Percentiles rank a stretch among this genome's conserved stretches.
Conservation (phyloP, 2,888 invertebrate species). For the Caenorhabditis sp. region DNA sequence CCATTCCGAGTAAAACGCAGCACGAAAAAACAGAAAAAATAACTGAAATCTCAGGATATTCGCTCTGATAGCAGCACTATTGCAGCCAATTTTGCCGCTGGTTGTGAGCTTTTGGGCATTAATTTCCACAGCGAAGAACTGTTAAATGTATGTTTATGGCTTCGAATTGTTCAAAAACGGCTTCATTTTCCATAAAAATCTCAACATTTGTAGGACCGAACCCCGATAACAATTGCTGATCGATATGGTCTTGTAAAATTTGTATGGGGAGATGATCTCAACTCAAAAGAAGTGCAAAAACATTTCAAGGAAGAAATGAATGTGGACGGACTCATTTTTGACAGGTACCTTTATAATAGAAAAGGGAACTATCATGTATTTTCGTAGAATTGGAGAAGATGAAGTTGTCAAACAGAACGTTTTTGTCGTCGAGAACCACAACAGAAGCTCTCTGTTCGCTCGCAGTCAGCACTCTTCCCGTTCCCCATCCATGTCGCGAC, state of each 20-base stretch:
- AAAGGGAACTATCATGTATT: neutral
- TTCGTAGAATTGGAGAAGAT: slow-evolving; percentile 79
- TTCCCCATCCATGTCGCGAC: slow-evolving; percentile 53
- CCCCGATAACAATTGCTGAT: slow-evolving; percentile 68
- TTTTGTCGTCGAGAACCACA: slow-evolving; percentile 79
- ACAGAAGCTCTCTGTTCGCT: slow-evolving; percentile 66
- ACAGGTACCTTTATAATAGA: slow-evolving; percentile 86
- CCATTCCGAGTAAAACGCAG: slow-evolving; percentile 66
- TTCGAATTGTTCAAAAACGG: no score
- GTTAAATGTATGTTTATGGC: slow-evolving; percentile 87
- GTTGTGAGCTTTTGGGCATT: slow-evolving; percentile 86
- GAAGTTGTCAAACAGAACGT: slow-evolving; percentile 76
- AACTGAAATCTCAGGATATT: slow-evolving; percentile 57
- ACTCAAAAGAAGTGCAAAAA: slow-evolving; percentile 89
- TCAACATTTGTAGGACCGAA: slow-evolving; percentile 62
- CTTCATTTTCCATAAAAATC: slow-evolving; percentile 83
- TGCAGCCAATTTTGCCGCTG: slow-evolving; percentile 81
- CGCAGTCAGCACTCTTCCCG: slow-evolving; percentile 35
- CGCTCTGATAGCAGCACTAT: slow-evolving; percentile 72
- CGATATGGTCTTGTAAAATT: slow-evolving; percentile 86
- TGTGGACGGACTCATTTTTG: slow-evolving; percentile 96
- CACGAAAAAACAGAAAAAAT: neutral
- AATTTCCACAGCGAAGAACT: slow-evolving; percentile 94
- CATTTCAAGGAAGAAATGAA: slow-evolving; percentile 92
- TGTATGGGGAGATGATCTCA: slow-evolving; percentile 98